Percentiles rank a stretch among this genome's conserved stretches.
phyloP scores from a whole-genome alignment of 2,888 invertebrate genomes.

The Yponomeuta cagnagella region DNA sequence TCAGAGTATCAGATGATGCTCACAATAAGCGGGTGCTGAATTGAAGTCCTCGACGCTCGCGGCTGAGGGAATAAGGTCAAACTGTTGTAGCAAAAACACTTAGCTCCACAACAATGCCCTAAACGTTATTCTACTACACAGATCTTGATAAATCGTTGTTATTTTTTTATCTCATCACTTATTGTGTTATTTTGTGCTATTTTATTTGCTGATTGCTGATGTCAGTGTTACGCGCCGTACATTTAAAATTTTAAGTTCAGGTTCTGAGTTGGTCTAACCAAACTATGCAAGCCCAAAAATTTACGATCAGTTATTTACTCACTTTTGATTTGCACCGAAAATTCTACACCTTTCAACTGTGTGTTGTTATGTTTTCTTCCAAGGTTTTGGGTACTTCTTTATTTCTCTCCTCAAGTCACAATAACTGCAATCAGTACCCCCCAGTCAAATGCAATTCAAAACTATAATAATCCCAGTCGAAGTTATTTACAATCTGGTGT shows the following conservation, averaged over 20 bases:
- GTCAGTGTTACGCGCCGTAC: slow-evolving; percentile 42
- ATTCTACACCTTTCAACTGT: slow-evolving; percentile 8
- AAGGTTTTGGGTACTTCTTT: slow-evolving; percentile 47
- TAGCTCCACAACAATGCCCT: slow-evolving; percentile 54
- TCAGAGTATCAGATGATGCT: not conserved
- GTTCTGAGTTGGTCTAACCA: not conserved
- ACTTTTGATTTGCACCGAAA: slow-evolving; percentile 10
- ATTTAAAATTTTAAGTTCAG: not conserved
- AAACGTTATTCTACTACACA: slow-evolving; percentile 33
- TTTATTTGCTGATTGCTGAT: slow-evolving; percentile 26
- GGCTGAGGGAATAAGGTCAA: slow-evolving; percentile 18
- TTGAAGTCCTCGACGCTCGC: not conserved
- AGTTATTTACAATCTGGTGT: not conserved
- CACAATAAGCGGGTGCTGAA: not conserved
- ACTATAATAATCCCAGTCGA: not conserved
- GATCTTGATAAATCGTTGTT: slow-evolving; percentile 14
- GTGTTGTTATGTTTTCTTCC: slow-evolving; percentile 26
- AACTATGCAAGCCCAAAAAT: not conserved
- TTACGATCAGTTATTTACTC: slow-evolving; percentile 4
- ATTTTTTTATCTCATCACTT: slow-evolving; percentile 32
- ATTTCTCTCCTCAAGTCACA: slow-evolving; percentile 11
- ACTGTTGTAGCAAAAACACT: slow-evolving; percentile 72
- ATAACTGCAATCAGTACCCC: not conserved
- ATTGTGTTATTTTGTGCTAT: slow-evolving; percentile 40
- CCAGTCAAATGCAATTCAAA: not conserved